phyloP scores from a whole-genome alignment of 2,888 invertebrate species.

The Hydroisotoma schaefferi region DNA sequence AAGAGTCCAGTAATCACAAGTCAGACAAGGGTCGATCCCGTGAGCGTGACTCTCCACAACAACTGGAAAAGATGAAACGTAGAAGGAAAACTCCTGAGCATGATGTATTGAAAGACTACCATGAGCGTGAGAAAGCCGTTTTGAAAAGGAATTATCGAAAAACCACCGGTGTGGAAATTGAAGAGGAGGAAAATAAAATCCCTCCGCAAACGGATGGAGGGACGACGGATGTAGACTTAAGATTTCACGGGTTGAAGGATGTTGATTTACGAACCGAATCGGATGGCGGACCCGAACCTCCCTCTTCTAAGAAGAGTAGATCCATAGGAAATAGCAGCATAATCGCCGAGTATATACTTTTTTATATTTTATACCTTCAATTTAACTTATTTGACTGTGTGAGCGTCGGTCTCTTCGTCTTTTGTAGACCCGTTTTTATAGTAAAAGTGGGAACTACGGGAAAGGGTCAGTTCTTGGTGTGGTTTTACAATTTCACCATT shows the following conservation, averaged over 20 bases:
- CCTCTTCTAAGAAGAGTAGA: conserved; percentile 35
- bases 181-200: conserved; percentile 21
- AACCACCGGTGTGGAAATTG: conserved; percentile 16
- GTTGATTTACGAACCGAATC: conserved; percentile 30
- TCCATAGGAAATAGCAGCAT: conserved; percentile 20
- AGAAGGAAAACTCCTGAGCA: not conserved
- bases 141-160: conserved; percentile 36
- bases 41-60: not conserved
- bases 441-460: too few relatives aligned
- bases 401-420: too few relatives aligned
- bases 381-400: too few relatives aligned
- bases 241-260: conserved; percentile 34
- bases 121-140: conserved; percentile 26
- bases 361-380: too few relatives aligned
- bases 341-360: conserved; percentile 48
- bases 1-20: conserved; percentile 14
- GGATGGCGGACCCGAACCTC: conserved; percentile 20
- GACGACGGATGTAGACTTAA: conserved; percentile 36
- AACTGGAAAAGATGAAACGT: conserved; percentile 8
- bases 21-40: not conserved
- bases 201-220: not conserved
- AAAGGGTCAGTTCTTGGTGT: too few relatives aligned
- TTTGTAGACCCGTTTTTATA: not conserved
- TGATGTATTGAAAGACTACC: conserved; percentile 25
- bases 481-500: too few relatives aligned